A percentile compares a stretch with the other conserved stretches of the same genome.
These are phyloP conservation scores for Pachyramphus minor DNA, from an alignment of 2,113 vertebrate genomes.

Conservation along the genomic window DNA sequence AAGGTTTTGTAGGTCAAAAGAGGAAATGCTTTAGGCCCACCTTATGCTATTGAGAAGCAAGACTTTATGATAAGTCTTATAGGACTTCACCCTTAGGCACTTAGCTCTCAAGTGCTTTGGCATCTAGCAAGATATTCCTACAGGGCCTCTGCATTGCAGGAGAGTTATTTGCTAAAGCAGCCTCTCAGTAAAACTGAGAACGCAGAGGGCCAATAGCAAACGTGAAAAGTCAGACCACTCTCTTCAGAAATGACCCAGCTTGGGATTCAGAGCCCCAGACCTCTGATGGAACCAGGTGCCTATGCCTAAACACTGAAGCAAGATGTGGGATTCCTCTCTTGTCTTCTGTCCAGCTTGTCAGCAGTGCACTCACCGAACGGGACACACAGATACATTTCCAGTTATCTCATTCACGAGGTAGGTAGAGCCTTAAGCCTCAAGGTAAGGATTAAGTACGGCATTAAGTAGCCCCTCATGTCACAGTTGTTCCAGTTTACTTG, in stretches of 20 bases:
- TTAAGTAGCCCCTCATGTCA: neutral
- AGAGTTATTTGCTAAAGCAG: neutral
- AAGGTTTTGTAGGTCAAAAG: neutral
- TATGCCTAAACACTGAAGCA: neutral
- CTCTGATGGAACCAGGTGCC: neutral
- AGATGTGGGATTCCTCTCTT: neutral
- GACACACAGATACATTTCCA: neutral
- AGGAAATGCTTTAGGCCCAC: neutral
- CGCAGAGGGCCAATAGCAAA: neutral
- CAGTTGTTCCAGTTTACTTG: neutral
- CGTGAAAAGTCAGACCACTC: neutral
- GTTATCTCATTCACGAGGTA: neutral
- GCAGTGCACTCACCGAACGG: rapidly evolving
- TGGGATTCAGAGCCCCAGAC: neutral
- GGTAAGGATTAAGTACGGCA: neutral
- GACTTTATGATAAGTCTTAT: neutral
- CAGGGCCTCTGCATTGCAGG: neutral
- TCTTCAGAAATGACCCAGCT: neutral
- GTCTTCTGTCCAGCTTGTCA: neutral
- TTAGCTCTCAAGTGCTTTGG: neutral
- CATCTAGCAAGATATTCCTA: neutral
- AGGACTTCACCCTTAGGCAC: neutral
- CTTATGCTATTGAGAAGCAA: neutral
- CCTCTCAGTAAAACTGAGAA: neutral
- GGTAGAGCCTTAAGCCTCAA: neutral